Evolutionary conservation across 2,797 vertebrate species (phyloP).

Genomic region (Apogon talboti): DNA sequence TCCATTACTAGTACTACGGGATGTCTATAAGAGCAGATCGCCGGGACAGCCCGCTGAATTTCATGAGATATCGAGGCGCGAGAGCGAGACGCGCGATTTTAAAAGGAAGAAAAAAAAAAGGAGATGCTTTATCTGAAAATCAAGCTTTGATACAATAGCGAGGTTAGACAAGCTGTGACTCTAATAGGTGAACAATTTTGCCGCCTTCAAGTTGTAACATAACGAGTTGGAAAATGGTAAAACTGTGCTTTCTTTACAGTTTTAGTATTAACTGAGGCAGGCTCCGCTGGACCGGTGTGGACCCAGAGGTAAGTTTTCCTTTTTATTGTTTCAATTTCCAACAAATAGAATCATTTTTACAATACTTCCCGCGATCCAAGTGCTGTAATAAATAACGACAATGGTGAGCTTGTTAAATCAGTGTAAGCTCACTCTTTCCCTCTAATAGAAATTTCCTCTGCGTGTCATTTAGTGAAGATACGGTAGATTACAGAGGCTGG

Average conservation of each 20-base stretch:
- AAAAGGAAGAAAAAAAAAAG: conserved; percentile 40
- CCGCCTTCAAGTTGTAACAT: conserved; percentile 17
- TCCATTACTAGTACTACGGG: conserved; percentile 85
- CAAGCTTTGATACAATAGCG: conserved; percentile 2
- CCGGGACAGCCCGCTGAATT: conserved; percentile 83
- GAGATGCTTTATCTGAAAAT: conserved; percentile 22
- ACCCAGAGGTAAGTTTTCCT: conserved; percentile 60
- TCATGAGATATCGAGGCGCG: conserved; percentile 68
- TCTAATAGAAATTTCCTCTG: conserved; percentile 41
- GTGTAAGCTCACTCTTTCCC: neutral
- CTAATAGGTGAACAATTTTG: neutral
- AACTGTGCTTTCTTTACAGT: conserved; percentile 45
- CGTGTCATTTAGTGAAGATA: conserved; percentile 68
- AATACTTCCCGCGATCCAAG: conserved; percentile 10
- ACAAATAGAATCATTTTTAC: neutral
- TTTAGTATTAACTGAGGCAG: conserved; percentile 42
- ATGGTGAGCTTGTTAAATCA: conserved; percentile 15
- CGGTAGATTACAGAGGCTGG: conserved; percentile 78
- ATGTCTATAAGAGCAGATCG: conserved; percentile 86
- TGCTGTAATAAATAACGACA: conserved; percentile 4
- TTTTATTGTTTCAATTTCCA: neutral
- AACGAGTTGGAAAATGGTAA: conserved; percentile 17
- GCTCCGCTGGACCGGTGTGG: conserved; percentile 24
- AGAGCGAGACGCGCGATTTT: conserved; percentile 38
- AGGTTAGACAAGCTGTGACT: conserved; percentile 10